Base-by-base conservation (phyloP, 2,113 vertebrate species). In the Xiphophorus maculatus region DNA sequence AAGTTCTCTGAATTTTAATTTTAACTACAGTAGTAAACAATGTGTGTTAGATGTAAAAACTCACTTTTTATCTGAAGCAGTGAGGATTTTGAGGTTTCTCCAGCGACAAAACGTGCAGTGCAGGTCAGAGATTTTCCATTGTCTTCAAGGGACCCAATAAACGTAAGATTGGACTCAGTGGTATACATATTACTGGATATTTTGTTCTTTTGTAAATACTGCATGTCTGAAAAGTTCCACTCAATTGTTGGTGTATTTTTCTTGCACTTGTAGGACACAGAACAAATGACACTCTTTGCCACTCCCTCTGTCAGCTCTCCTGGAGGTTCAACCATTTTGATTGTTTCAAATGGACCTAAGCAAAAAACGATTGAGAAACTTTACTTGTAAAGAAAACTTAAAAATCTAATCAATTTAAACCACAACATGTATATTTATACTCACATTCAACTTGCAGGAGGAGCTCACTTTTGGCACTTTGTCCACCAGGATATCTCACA, bases 191-290 rank as follows among this genome's bases (percentile, higher is more conserved):
- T 28, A 0, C 0, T 63, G 1, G 67, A 30, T 11, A 63, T 48
- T 10, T 62, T 54, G 30, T 29, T 84, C 0, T 0, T 2, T 4
- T 14, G 9, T 8, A 66, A 51, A 60, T 54, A 86, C 28, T 65
- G 69, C 87, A 92, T 84, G 54, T 92, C 69, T 68, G 82, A 15
- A 66, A 78, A 90, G 82, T 92, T 93, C 91, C 91, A 93, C 33
- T 35, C 33, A 25, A 93, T 83, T 11, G 0, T 27, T 48, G 87
- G 91, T 66, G 0, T 28, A 29, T 89, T 79, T 35, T 63, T 86
- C 61, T 63, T 83, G 79, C 90, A 92, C 33, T 79, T 88, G 75
- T 92, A 85, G 42, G 70, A 58, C 51, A 91, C 79, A 14, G 80
- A 89, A 25, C 92, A 93, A 28, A 71, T 87, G 3, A 93, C 87